A percentile compares a stretch with the other conserved stretches of the same genome.
phyloP scores from a whole-genome alignment of 2,888 invertebrate species.

The Antheraea assamensis region DNA sequence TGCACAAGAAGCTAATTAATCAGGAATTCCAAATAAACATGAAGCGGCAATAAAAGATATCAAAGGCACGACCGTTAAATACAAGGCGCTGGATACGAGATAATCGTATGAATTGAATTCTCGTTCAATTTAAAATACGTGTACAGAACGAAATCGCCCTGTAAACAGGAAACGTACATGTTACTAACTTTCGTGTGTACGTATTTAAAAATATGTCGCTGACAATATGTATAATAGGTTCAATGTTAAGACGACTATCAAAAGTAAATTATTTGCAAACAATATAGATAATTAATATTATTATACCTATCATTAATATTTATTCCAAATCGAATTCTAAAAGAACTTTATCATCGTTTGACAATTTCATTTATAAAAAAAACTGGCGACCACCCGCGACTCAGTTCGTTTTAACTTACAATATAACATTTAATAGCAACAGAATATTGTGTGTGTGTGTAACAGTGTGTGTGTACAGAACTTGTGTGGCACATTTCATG shows the following conservation, averaged over 20 bases:
- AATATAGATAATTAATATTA: not conserved
- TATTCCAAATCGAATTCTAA: too few species aligned
- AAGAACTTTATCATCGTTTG: too few species aligned
- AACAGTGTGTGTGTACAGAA: too few species aligned
- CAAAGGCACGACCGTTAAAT: not conserved
- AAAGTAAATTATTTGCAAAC: not conserved
- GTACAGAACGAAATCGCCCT: slow-evolving; percentile 10
- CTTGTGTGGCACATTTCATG: too few species aligned
- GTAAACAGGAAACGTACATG: slow-evolving; percentile 32
- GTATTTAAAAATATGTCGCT: slow-evolving; percentile 21
- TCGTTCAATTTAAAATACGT: not conserved
- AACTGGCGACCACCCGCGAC: too few species aligned
- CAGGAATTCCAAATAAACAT: slow-evolving; percentile 7
- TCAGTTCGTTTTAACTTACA: too few species aligned
- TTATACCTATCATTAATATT: not conserved
- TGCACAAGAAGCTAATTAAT: slow-evolving; percentile 1
- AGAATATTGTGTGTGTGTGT: too few species aligned
- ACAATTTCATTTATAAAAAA: too few species aligned
- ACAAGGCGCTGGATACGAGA: not conserved
- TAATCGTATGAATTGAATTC: not conserved
- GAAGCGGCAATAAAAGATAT: slow-evolving; percentile 7
- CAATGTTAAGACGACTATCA: not conserved
- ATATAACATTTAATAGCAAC: too few species aligned
- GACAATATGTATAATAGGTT: not conserved
- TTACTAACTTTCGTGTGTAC: slow-evolving; percentile 14